Base-by-base conservation (phyloP, 1,140 invertebrate species). In the Lasioglossum baleicum region DNA sequence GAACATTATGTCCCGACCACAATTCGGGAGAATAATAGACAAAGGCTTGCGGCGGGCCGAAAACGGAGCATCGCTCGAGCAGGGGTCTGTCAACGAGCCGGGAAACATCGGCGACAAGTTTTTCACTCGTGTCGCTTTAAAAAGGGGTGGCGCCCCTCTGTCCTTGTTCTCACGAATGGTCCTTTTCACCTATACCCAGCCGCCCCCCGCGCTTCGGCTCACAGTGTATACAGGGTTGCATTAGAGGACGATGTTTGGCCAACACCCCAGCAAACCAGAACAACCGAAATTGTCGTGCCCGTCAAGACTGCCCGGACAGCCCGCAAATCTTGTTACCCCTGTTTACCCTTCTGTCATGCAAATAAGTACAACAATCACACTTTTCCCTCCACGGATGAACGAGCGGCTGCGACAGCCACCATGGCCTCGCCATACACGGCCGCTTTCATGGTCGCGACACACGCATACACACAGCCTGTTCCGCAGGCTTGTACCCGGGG, bases 341-440 rank as follows among this genome's bases (percentile, higher is more conserved):
- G 90, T 91, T 91, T 91, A 87, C 85, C 76, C 82, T 83, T 85
- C 80, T 91, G 90, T 91, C 81, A 91, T 91, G 89, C 90, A 91
- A 91, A 91, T 91, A 76, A 82, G 69, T 83, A 78, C 73, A 84
- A 88, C 83, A 83, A 88, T 84, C 84, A 82, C 82, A 80, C 78
- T 79, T 75, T 87, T 87, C 75, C 70, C 42, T 6, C 40, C n/a
- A 13, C 13, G 44, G 13, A 48, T 48, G 35, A 7, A 7, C 17
- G 26, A 31, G 11, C 61, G 44, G 31, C 58, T 31, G 51, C 58
- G 42, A n/a, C n/a, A 20, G 51, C 75, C 77, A 2, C 0, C 35
- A 44, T 63, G 58, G 51, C 2, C n/a, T 2, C 48, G 60, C 65
- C 44, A 53, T 53, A 26, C 58, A 26, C 58, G 53, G 26, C 72